Percentiles rank a stretch among this genome's conserved stretches.
These are phyloP conservation scores for Minunthozetes semirufus DNA, from an alignment of 2,888 invertebrate species.

Conservation along the genomic window DNA sequence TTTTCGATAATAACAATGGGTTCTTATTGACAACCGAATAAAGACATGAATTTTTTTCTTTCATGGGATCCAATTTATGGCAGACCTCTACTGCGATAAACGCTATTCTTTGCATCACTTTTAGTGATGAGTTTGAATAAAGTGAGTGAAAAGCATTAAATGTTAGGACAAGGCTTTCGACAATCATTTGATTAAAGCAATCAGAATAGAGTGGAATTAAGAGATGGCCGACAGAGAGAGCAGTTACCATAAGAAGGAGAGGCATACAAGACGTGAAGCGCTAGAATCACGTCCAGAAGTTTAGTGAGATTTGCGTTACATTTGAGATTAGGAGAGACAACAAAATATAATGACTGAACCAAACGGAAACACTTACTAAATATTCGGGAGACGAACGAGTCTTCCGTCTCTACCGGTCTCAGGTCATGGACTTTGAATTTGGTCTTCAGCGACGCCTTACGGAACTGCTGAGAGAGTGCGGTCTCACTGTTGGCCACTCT, in stretches of 20 bases:
- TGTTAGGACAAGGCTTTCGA: too few species aligned
- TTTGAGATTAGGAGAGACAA: neutral
- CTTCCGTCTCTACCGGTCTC: neutral
- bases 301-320: neutral
- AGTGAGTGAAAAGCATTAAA: too few species aligned
- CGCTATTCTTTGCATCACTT: too few species aligned
- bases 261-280: neutral
- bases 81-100: too few species aligned
- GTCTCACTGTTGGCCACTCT: neutral
- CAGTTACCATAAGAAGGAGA: neutral
- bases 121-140: too few species aligned
- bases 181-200: too few species aligned
- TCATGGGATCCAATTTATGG: too few species aligned
- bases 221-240: neutral
- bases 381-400: slow-evolving; percentile 14
- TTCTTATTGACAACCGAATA: too few species aligned
- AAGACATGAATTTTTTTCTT: too few species aligned
- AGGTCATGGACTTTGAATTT: slow-evolving; percentile 2
- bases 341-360: neutral
- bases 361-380: slow-evolving; percentile 18
- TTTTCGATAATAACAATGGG: too few species aligned
- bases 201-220: neutral
- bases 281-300: neutral
- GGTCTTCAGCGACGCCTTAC: neutral
- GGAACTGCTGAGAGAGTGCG: neutral